Evolutionary conservation across 2,888 invertebrate genomes (phyloP), one percentile per base, ranked within the genome.

Genomic region (Sceliomorpha sp.): DNA sequence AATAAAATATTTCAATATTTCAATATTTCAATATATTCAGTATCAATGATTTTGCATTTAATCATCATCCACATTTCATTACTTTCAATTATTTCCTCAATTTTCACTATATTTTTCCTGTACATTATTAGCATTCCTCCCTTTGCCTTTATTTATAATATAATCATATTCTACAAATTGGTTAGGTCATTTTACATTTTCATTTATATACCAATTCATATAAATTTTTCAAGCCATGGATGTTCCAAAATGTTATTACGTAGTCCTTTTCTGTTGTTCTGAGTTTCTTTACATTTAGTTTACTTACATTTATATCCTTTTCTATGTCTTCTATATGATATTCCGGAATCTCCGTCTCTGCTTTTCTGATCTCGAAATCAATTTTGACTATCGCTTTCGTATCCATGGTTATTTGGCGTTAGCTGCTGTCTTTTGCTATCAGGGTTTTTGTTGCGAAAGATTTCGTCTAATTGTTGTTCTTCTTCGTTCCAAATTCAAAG

Each of bases 11-110:
- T 15, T 12, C 14, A 37, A 15, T 15, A 37, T 17, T 17, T 17
- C 8, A 7, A 17, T 6, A 37, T 14, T 37, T 17, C 17, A n/a
- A 37, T 37, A 15, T 37, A 37, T 15, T 13, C 37, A 4, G 1
- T 37, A 15, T 15, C 8, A n/a, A 2, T 14, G 7, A 37, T 15
- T 37, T 37, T 37, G 37, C 37, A 37, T 14, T 37, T 14, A 15
- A 37, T 15, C 2, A 17, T 17, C 7, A 37, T 37, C 37, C 37
- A 37, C 37, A 37, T 37, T 37, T 37, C 37, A 15, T 15, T 10
- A 8, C 14, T 15, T 6, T 37, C 37, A 37, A 37, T 37, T 3
- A 37, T 12, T 15, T 8, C n/a, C 7, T 17, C 1, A 15, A 15
- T 37, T 17, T 37, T 37, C 2, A 37, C 15, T 15, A 14, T 2